Evolutionary conservation across 2,113 vertebrate genomes (phyloP).

Genomic region (Phaethornis superciliosus): DNA sequence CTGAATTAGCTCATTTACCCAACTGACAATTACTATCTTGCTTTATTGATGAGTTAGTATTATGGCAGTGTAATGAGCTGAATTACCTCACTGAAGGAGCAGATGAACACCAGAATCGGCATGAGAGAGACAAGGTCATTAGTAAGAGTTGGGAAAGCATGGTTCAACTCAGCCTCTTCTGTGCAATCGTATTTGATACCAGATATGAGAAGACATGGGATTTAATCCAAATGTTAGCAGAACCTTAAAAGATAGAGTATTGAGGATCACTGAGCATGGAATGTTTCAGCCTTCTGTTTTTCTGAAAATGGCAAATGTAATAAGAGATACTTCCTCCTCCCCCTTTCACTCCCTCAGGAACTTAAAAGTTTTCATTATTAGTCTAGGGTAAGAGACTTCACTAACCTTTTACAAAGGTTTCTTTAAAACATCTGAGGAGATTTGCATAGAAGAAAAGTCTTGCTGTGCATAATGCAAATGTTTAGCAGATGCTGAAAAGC

Average conservation of each 20-base stretch:
- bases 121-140: background rate
- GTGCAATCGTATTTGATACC: background rate
- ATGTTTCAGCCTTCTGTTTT: background rate
- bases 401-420: background rate
- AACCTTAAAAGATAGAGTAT: background rate
- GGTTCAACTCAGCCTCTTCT: background rate
- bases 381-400: background rate
- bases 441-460: background rate
- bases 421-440: background rate
- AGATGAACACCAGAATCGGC: background rate
- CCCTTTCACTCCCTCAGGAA: background rate
- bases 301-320: background rate
- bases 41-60: background rate
- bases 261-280: background rate
- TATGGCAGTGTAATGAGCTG: background rate
- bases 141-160: background rate
- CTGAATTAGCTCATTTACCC: constrained; percentile 1
- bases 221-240: background rate
- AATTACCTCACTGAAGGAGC: background rate
- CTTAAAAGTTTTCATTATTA: background rate
- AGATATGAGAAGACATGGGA: background rate
- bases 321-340: background rate
- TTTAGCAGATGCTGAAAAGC: background rate
- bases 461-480: background rate
- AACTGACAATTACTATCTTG: background rate